Percentiles rank a stretch among this genome's conserved stretches.
These are phyloP conservation scores for Brachionus rubens DNA, from an alignment of 1,140 invertebrate genomes.

Conservation along the genomic window DNA sequence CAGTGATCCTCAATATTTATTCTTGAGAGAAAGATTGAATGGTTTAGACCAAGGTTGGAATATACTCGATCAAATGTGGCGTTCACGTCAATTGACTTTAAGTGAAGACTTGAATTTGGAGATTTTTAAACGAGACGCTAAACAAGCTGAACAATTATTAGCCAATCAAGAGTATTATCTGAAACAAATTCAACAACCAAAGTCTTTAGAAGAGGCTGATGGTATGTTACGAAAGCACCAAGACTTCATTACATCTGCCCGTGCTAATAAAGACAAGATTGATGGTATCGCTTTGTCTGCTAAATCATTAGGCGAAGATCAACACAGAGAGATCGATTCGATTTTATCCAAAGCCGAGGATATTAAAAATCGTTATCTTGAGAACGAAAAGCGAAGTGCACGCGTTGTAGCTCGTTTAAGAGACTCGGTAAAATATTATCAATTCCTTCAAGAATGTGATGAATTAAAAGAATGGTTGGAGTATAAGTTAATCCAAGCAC, in stretches of 20 bases:
- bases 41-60: conserved; percentile 97
- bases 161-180: conserved; percentile 95
- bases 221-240: conserved; percentile 94
- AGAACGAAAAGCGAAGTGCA: conserved; percentile 1
- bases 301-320: conserved; percentile 78
- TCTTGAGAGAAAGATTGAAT: conserved; percentile 89
- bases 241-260: conserved; percentile 97
- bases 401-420: conserved; percentile 64
- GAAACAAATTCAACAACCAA: conserved; percentile 66
- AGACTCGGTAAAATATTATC: conserved; percentile 87
- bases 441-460: conserved; percentile 96
- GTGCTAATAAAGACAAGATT: conserved; percentile 99
- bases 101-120: conserved; percentile 64
- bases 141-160: conserved; percentile 92
- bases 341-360: conserved; percentile 61
- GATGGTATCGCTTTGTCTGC: conserved; percentile 90
- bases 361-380: background rate
- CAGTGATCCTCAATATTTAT: conserved; percentile 95
- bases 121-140: conserved; percentile 90
- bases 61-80: conserved; percentile 98
- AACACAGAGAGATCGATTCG: conserved; percentile 84
- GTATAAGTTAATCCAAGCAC: conserved; percentile 95
- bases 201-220: conserved; percentile 85
- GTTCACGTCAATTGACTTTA: conserved; percentile 88
- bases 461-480: conserved; percentile 92